Evolutionary conservation across 2,888 invertebrate genomes (phyloP).

Genomic region (Heliconius charithonia): DNA sequence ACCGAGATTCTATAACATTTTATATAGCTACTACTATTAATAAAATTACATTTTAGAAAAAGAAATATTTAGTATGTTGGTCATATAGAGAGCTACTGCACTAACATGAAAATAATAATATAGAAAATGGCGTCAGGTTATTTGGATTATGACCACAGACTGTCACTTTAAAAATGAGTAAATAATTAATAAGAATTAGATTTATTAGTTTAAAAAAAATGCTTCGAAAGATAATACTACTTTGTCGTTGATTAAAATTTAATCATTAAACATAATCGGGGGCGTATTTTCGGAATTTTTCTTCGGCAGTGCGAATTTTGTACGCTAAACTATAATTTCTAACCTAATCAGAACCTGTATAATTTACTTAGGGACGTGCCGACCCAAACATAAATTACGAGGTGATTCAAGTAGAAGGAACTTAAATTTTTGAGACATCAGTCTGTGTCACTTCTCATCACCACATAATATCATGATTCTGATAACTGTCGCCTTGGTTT

Average conservation of each 20-base stretch:
- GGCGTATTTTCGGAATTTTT: constrained; percentile 62
- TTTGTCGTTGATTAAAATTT: constrained; percentile 53
- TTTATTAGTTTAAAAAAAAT: constrained; percentile 43
- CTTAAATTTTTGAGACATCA: constrained; percentile 67
- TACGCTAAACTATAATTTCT: constrained; percentile 69
- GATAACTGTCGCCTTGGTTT: constrained; percentile 73
- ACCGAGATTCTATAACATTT: constrained; percentile 76
- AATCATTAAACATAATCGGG: constrained; percentile 58
- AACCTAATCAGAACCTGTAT: constrained; percentile 84
- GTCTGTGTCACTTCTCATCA: constrained; percentile 79
- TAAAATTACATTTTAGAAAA: constrained; percentile 54
- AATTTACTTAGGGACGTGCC: constrained; percentile 78
- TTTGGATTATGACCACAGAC: constrained; percentile 14
- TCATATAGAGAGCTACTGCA: constrained; percentile 50
- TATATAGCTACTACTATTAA: constrained; percentile 53
- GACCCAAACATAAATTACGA: constrained; percentile 81
- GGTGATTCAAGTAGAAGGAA: constrained; percentile 84
- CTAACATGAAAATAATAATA: constrained; percentile 36
- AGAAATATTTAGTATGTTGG: constrained; percentile 27
- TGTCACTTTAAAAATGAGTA: constrained; percentile 14
- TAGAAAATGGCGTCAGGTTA: constrained; percentile 25
- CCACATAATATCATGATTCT: constrained; percentile 71
- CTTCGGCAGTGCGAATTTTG: constrained; percentile 70
- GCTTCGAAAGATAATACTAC: constrained; percentile 41
- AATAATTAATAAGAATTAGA: constrained; percentile 30